Base-by-base conservation (phyloP, 2,888 invertebrate species). In the Hoplodrina ambigua region DNA sequence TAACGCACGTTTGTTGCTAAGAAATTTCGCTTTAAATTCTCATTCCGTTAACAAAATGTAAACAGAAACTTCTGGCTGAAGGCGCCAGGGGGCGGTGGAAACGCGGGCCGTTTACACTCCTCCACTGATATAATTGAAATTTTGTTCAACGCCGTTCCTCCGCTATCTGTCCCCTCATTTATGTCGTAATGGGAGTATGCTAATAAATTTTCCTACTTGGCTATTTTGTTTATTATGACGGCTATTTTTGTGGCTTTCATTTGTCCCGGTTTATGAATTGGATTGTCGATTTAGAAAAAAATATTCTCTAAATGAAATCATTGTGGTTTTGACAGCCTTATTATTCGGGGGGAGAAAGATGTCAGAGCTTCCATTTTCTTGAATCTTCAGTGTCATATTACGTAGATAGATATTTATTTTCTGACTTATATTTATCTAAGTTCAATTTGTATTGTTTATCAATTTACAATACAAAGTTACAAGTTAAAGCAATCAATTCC, bases 11-110 rank as follows among this genome's bases (percentile, higher is more conserved):
- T 93, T 91, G 91, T 89, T 89, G 89, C 91, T 89, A 91, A 92
- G 92, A 93, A 93, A 92, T 91, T 92, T 90, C 88, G 88, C 90
- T 91, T 94, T 91, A 94, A 94, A 94, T 92, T 93, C 93, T 90
- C 93, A 93, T 93, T 93, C 88, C 89, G 90, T 90, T 92, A 94
- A 93, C 92, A 92, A 93, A 94, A 93, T 93, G 93, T 93, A 94
- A 94, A 94, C 92, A 94, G 90, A 90, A 90, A 92, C 87, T 92
- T 89, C 84, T 83, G 84, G 86, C 78, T 87, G 83, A 86, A 87
- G 87, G 88, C 86, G 87, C 83, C 79, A 86, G 84, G 78, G 72
- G 79, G 78, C 73, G 83, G 78, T 82, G 88, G 87, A 88, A 90
- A 81, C 86, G 84, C 86, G 87, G 82, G 81, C 86, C 87, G 88